Evolutionary conservation across 2,888 invertebrate species (phyloP), one percentile per base, ranked within the genome.

Genomic region (Drosophila trichaetosa): DNA sequence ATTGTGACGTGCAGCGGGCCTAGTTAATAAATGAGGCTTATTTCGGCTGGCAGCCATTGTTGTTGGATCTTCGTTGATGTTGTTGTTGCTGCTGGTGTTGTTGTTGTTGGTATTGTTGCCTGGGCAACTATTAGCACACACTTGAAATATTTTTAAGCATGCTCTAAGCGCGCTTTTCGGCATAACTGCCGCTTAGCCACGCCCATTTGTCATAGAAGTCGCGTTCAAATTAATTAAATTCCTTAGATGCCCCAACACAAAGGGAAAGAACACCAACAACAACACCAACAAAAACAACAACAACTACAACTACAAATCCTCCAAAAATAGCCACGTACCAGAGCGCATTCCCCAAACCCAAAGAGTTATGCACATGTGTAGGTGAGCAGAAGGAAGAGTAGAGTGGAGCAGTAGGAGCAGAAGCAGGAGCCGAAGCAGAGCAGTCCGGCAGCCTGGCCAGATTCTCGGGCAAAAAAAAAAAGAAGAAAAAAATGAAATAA

Each of bases 181-280:
- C 81, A 80, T 78, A 80, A 80, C 82, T 73, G 70, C 69, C 63
- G 79, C 79, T 69, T 66, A 66, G 79, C 68, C 87, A 88, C 89
- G 89, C 90, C 87, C 88, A 77, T 82, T 76, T 82, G 84, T 80
- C 89, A 89, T 82, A 89, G 89, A 87, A 88, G 73, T 82, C 74
- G 79, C 73, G 75, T 71, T 78, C 70, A 79, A 89, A 89, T 90
- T 90, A 88, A 90, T 90, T 90, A 87, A 89, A 89, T 89, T 90
- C 87, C 90, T 83, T 69, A 79, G 78, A 79, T 75, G 76, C 62
- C 68, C 68, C 72, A 75, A 58, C 21, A 61, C 34, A 34, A 16
- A 18, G 59, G 36, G 27, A 36, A 48, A 57, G 62, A 60, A 68
- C 64, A 56, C 42, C 27, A 7, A 54, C 29, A 63, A 21, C 29